Evolutionary conservation across 2,113 vertebrate species (phyloP).

Genomic region (Sylvietta virens): DNA sequence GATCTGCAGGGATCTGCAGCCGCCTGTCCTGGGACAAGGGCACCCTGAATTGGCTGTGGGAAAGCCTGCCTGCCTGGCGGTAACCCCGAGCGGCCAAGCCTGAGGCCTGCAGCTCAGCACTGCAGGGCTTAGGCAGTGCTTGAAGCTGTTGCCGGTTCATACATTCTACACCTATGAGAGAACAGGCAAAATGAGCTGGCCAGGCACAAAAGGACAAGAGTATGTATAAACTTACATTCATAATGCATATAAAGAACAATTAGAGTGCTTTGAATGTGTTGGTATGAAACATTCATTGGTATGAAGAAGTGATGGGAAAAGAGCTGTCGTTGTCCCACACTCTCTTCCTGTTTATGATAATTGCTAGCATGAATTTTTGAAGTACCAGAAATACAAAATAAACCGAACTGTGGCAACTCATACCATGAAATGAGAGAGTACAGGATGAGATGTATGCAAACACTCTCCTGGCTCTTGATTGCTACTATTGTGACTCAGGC

Average conservation of each 20-base stretch:
- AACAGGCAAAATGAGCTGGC: not conserved
- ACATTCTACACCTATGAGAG: not conserved
- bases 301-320: not conserved
- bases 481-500: not conserved
- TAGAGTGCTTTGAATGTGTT: not conserved
- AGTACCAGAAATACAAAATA: not conserved
- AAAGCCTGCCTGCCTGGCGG: not conserved
- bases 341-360: not conserved
- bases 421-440: not conserved
- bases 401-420: not conserved
- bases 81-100: rapidly evolving
- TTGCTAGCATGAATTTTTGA: not conserved
- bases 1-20: rapidly evolving
- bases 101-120: not conserved
- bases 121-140: rapidly evolving
- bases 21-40: not conserved
- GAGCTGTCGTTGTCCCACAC: not conserved
- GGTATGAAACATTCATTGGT: not conserved
- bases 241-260: not conserved
- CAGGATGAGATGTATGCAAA: not conserved
- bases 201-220: not conserved
- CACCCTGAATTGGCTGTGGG: not conserved
- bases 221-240: not conserved
- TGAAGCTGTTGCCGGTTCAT: not conserved
- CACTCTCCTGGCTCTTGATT: not conserved